Percentiles rank a stretch among this genome's conserved stretches.
Evolutionary conservation across 2,113 vertebrate species (phyloP).

Genomic region (Ceyx cyanopectus): DNA sequence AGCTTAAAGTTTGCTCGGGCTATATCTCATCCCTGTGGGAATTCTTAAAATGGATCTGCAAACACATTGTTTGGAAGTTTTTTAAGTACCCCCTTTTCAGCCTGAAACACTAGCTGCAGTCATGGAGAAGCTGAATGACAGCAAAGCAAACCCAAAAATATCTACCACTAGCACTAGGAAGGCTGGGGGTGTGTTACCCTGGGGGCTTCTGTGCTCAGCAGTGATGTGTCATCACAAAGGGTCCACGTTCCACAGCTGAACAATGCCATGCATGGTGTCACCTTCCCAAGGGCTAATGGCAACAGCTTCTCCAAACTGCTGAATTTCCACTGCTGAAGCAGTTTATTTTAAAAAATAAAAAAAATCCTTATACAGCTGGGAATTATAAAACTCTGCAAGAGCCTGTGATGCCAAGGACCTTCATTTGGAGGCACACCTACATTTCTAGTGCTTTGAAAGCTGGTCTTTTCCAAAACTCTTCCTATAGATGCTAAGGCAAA

Average conservation of each 20-base stretch:
- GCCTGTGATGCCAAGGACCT: conserved; percentile 6
- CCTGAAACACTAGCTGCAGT: neutral
- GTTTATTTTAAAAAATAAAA: neutral
- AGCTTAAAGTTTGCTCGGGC: neutral
- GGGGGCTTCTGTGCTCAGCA: conserved; percentile 1
- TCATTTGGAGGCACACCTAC: neutral
- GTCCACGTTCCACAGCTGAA: neutral
- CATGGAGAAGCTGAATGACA: neutral
- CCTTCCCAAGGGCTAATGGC: conserved; percentile 37
- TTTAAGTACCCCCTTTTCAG: neutral
- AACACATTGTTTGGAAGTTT: neutral
- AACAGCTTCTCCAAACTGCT: conserved; percentile 17
- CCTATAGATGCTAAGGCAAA: conserved; percentile 20
- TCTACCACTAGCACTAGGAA: neutral
- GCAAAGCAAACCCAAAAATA: conserved; percentile 17
- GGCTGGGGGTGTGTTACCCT: neutral
- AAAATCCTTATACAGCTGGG: conserved; percentile 2
- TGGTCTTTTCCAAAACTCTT: conserved; percentile 9
- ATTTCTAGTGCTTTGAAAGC: neutral
- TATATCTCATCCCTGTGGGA: neutral
- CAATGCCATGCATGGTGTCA: conserved; percentile 20
- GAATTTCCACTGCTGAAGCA: conserved; percentile 11
- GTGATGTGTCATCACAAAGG: neutral
- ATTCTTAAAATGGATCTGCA: neutral
- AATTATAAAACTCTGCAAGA: conserved; percentile 26